Evolutionary conservation across 2,797 vertebrate species (phyloP).

Genomic region (Corythornis leucogaster): DNA sequence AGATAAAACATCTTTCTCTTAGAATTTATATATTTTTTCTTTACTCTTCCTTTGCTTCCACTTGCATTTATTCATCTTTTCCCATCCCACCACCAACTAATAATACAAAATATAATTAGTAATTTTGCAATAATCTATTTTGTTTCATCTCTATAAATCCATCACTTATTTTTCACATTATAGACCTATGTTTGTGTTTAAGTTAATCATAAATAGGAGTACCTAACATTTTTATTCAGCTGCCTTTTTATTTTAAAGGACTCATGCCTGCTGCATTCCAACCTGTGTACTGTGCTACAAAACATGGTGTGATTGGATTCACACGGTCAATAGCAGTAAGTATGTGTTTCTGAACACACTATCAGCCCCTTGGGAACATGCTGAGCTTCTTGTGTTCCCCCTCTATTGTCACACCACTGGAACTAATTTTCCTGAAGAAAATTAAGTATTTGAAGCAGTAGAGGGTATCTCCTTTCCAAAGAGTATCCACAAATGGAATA

Average conservation of each 20-base stretch:
- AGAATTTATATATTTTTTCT: not conserved
- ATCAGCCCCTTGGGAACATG: not conserved
- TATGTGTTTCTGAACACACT: not conserved
- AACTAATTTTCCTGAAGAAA: not conserved
- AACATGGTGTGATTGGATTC: slow-evolving; percentile 95
- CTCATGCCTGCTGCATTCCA: slow-evolving; percentile 93
- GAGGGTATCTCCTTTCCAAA: not conserved
- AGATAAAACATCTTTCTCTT: not conserved
- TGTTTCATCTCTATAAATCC: not conserved
- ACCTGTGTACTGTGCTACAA: slow-evolving; percentile 96
- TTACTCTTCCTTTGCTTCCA: not conserved
- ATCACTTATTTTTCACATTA: not conserved
- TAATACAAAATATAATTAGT: not conserved
- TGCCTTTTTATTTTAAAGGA: slow-evolving; percentile 80
- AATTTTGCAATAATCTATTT: not conserved
- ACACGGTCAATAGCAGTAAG: slow-evolving; percentile 93
- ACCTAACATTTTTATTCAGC: not conserved
- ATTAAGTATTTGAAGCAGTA: not conserved
- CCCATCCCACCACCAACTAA: not conserved
- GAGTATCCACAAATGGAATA: not conserved
- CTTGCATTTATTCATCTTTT: not conserved
- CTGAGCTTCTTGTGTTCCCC: not conserved
- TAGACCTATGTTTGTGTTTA: not conserved
- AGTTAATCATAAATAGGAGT: not conserved
- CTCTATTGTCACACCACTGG: not conserved